A percentile compares a stretch with the other conserved stretches of the same genome.
Conservation (phyloP, 92 coral and sea anemone genomes). For the Meandrina meandrites region DNA sequence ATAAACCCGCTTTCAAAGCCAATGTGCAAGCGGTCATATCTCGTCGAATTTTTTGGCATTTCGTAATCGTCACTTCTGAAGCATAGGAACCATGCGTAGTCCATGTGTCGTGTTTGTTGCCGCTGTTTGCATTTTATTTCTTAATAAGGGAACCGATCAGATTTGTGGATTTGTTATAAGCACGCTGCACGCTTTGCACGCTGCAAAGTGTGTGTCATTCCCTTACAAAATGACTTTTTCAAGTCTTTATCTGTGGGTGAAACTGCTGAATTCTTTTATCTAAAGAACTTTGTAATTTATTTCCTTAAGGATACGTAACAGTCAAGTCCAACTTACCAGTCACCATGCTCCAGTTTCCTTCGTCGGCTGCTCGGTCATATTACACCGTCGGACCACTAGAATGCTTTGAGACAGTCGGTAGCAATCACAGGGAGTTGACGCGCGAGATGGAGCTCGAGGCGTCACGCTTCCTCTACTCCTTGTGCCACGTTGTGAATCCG, state of each 20-base stretch:
- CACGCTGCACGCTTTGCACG: neutral
- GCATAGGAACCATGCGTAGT: too few relatives aligned
- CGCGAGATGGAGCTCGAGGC: neutral
- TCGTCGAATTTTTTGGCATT: too few relatives aligned
- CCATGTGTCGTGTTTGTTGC: too few relatives aligned
- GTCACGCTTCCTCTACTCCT: constrained; percentile 14
- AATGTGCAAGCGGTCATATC: neutral
- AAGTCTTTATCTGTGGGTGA: neutral
- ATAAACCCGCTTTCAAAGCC: neutral
- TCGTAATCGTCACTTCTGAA: too few relatives aligned
- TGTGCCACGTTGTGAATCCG: constrained; percentile 10
- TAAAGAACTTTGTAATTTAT: neutral
- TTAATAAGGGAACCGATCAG: neutral
- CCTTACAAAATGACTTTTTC: neutral
- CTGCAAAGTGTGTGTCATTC: neutral
- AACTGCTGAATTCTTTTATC: neutral
- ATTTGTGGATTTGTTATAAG: neutral
- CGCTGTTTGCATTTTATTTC: too few relatives aligned
- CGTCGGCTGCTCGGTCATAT: constrained; percentile 59
- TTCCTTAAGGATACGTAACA: constrained; percentile 74
- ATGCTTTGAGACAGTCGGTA: constrained; percentile 69
- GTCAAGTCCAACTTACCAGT: constrained; percentile 78
- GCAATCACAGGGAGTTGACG: neutral
- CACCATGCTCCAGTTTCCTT: constrained; percentile 58
- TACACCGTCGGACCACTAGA: constrained; percentile 90